Evolutionary conservation across 2,888 invertebrate species (phyloP).

Genomic region (Liopterus haemorrhoidalis): DNA sequence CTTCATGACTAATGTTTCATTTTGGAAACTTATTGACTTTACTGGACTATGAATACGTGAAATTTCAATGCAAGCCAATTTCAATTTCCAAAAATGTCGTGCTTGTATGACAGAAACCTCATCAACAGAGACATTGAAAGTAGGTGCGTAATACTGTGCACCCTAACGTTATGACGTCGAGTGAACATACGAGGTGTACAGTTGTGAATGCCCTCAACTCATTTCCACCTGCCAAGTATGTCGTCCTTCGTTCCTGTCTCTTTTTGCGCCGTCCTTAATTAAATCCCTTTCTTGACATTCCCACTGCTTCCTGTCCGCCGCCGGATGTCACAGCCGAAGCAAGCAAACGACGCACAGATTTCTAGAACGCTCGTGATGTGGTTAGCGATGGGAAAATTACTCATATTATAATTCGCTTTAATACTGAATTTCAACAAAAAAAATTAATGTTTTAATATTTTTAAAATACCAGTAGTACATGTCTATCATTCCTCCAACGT

Average conservation of each 20-base stretch:
- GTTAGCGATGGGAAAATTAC: constrained; percentile 41
- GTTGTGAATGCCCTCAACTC: no score
- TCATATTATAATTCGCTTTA: constrained; percentile 19
- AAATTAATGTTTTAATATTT: constrained; percentile 12
- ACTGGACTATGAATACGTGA: no score
- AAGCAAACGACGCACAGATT: constrained; percentile 43
- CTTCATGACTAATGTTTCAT: no score
- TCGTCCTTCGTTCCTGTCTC: constrained; percentile 25
- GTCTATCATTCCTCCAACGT: no score
- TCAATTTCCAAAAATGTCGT: no score
- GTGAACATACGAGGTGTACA: no score
- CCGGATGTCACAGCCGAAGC: constrained; percentile 7
- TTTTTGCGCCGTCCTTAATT: constrained; percentile 47
- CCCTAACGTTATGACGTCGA: no score
- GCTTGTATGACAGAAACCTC: no score
- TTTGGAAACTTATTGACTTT: no score
- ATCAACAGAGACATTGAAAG: no score
- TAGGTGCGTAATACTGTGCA: no score
- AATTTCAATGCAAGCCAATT: no score
- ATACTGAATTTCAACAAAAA: constrained; percentile 8
- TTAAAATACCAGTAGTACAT: constrained; percentile 11
- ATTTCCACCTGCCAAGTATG: constrained; percentile 19
- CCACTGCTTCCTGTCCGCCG: constrained; percentile 45
- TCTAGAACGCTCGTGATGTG: constrained; percentile 44
- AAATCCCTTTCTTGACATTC: constrained; percentile 48